phyloP scores from a whole-genome alignment of 1,140 invertebrate species.

The Schlechtendalia chinensis region DNA sequence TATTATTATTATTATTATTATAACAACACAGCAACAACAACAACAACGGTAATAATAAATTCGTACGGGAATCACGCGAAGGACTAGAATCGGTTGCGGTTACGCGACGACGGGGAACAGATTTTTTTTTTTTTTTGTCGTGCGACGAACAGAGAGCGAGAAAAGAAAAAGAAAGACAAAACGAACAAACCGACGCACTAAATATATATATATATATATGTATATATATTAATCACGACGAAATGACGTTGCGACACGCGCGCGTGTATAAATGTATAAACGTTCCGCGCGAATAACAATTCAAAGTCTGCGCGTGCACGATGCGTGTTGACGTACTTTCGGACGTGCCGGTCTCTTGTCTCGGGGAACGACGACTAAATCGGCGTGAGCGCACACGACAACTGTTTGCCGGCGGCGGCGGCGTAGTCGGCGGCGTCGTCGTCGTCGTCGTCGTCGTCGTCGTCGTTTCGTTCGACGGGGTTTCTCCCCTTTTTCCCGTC shows the following conservation, averaged over 20 bases:
- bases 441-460: conserved; percentile 19
- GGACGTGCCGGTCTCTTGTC: not conserved
- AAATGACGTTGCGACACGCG: not conserved
- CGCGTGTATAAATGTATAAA: not conserved
- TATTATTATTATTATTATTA: no score
- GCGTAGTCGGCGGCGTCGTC: conserved; percentile 26
- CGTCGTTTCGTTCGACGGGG: no score
- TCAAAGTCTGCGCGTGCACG: not conserved
- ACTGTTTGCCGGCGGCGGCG: conserved; percentile 45
- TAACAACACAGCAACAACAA: no score
- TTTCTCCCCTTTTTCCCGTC: conserved; percentile 13
- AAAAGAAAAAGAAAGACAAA: no score
- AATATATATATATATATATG: not conserved
- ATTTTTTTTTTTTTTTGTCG: conserved; percentile 11
- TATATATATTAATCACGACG: not conserved
- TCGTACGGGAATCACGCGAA: conserved; percentile 42
- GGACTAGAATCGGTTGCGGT: conserved; percentile 39
- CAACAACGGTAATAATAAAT: conserved; percentile 11
- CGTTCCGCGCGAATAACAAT: not conserved
- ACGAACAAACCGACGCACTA: not conserved
- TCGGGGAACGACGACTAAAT: conserved; percentile 47
- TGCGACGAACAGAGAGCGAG: not conserved
- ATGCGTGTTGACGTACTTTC: not conserved
- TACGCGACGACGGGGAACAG: not conserved
- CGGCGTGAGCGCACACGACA: conserved; percentile 48